phyloP scores from a whole-genome alignment of 1,140 invertebrate species.

The Laodelphax striatellus region DNA sequence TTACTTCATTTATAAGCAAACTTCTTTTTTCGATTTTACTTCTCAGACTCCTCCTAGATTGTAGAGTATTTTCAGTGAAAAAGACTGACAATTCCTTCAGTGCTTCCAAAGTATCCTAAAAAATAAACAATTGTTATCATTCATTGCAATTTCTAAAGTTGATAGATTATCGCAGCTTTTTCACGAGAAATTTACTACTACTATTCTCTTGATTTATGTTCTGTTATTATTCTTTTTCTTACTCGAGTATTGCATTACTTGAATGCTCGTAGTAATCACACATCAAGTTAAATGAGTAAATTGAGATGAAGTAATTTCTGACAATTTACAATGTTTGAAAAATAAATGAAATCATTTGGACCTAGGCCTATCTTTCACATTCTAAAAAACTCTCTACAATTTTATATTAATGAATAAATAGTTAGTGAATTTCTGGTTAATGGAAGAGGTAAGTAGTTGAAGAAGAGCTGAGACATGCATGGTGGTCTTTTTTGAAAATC shows the following conservation, averaged over 20 bases:
- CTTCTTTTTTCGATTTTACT: conserved; percentile 86
- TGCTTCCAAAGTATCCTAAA: conserved; percentile 68
- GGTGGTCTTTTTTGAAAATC: no score
- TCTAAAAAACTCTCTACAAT: no score
- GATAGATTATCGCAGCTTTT: background rate
- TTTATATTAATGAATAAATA: no score
- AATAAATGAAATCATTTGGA: no score
- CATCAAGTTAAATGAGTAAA: no score
- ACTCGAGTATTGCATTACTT: background rate
- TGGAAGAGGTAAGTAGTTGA: no score
- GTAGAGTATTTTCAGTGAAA: conserved; percentile 78
- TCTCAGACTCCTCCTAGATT: conserved; percentile 70
- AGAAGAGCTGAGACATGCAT: no score
- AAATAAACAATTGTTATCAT: background rate
- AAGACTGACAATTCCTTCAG: conserved; percentile 72
- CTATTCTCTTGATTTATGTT: background rate
- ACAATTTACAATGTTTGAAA: no score
- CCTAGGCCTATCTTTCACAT: no score
- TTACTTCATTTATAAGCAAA: conserved; percentile 57
- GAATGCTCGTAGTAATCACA: no score
- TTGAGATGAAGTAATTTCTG: no score
- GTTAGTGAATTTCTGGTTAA: no score
- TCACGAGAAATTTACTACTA: background rate
- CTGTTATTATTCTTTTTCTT: background rate
- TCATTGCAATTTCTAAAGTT: background rate